Base-by-base conservation (phyloP, 2,113 vertebrate genomes). In the Gallinago undulata region DNA sequence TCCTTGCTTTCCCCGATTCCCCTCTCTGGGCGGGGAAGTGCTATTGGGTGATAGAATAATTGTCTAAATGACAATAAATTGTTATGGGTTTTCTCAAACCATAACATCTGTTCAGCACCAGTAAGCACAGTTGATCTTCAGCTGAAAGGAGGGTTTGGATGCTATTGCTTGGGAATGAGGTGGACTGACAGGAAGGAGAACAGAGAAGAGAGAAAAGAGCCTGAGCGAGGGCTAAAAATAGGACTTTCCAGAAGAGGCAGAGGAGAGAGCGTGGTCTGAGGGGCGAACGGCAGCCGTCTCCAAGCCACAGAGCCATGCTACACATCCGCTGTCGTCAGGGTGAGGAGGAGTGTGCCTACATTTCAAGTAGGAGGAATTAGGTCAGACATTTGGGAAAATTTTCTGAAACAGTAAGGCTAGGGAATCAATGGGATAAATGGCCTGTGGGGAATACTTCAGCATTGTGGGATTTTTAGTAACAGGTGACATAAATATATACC, bases 191-290 rank as follows among this genome's bases (percentile, higher is more conserved):
- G 50, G 47, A 55, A 33, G 64, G 62, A 43, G 39, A 87, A 63
- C 7, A 66, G 60, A 45, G 23, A 23, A 69, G 33, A 45, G 62
- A 66, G 76, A 39, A 59, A 64, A 51, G 37, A 84, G 68, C 74
- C 43, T 11, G 57, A 51, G 66, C 64, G 66, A 51, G 33, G 30
- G 21, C 91, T 95, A 84, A 94, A 96, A 92, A 87, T 84, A 96
- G 77, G 35, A 30, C 8, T 89, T 87, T 31, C 35, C 23, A 50
- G 75, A 80, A 92, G 79, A 88, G 50, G 23, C 55, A 78, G 51
- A 63, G 64, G 33, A 35, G 70, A 94, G 45, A 94, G 45, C 22
- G 64, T 47, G 69, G 76, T 93, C 59, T n/a, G 86, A 86, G 91
- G 74, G 87, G 35, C 1, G 4, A 84, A 47, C 1, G 1, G 74